Evolutionary conservation across 2,888 invertebrate genomes (phyloP), one percentile per base, ranked within the genome.

Genomic region (Petrolisthes manimaculis): DNA sequence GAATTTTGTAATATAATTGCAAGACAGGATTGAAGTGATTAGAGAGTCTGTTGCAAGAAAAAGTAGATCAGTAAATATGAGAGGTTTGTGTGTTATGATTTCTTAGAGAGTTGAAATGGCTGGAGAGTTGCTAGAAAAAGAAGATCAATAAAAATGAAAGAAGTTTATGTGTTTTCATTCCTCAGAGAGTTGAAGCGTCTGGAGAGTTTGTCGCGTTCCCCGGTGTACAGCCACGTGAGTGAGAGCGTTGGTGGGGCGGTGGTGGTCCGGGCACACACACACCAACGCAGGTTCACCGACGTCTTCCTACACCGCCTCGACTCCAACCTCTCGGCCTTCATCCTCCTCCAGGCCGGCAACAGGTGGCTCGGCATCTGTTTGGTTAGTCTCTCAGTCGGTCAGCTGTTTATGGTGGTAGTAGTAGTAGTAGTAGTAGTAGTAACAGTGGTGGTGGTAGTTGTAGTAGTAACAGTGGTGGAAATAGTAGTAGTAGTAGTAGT

Each of bases 151-250:
- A 37, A 37, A 2, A 37, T 37, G 37, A 37, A 37, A 37, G 37
- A 37, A 1, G 37, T 37, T 37, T 37, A 2, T 37, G 37, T 37
- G 37, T 71, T 71, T 67, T 51, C 21, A 14, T 21, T 5, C 61
- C 92, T 93, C 8, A 92, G 94, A 37, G 94, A 94, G 91, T 91
- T 94, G 91, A 94, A 94, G 90, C 92, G 94, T 14, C 91, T 94
- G 56, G 93, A 93, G 87, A 93, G 94, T 12, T 92, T 93, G 3
- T 93, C 93, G 56, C 92, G 94, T n/a, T 94, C 94, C 14, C 94
- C 94, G 0, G 92, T 94, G 18, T 94, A 93, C 92, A 93, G 93
- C 37, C 94, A 94, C 90, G 93, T 94, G 90, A 93, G 93, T 4
- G 94, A 94, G 92, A 93, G 94, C 8, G 92, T 94, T 56, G 92